Evolutionary conservation across 2,888 invertebrate species (phyloP).

Genomic region (Bruchidius siliquastri): DNA sequence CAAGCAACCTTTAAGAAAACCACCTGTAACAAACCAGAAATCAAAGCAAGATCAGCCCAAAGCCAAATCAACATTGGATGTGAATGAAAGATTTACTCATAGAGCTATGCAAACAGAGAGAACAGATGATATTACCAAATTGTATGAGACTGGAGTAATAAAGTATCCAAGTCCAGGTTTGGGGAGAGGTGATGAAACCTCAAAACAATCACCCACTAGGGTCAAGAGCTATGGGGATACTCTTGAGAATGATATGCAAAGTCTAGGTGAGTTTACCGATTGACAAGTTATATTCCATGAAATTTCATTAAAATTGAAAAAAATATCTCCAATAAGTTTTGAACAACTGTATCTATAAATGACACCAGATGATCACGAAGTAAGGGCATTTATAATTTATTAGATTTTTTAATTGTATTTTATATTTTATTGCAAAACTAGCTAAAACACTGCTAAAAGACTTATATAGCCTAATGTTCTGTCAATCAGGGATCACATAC

Average conservation of each 20-base stretch:
- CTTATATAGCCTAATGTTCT: no score
- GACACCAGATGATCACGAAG: no score
- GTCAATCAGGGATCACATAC: no score
- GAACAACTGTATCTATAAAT: no score
- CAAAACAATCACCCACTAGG: constrained; percentile 1
- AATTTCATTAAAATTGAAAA: no score
- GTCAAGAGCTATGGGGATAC: constrained; percentile 17
- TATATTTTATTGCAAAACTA: no score
- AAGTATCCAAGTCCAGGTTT: constrained; percentile 38
- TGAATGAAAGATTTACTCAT: constrained; percentile 26
- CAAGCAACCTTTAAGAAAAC: background rate
- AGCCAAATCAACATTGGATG: background rate
- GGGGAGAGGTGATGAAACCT: constrained; percentile 11
- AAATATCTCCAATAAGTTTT: no score
- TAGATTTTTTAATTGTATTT: no score
- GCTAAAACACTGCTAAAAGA: no score
- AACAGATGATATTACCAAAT: constrained; percentile 33
- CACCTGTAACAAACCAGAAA: background rate
- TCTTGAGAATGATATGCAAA: constrained; percentile 20
- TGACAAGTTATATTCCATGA: background rate
- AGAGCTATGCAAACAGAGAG: constrained; percentile 43
- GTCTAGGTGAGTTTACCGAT: constrained; percentile 17
- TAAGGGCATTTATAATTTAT: no score
- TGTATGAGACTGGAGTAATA: constrained; percentile 41
- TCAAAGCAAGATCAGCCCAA: background rate